Conservation (phyloP, 1,140 invertebrate species). For the Chymomyza costata region DNA sequence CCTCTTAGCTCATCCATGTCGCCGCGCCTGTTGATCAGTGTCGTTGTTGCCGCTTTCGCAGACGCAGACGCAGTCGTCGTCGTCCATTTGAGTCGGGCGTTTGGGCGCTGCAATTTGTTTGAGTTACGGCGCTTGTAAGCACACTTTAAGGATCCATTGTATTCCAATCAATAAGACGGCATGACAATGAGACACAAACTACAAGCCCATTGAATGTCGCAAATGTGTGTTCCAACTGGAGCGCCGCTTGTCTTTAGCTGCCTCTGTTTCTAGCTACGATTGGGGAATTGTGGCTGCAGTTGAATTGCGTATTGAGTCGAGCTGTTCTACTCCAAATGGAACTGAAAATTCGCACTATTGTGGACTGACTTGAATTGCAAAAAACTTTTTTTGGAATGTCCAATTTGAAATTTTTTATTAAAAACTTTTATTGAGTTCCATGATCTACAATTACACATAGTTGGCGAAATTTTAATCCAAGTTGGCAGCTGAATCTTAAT, state of each 20-base stretch:
- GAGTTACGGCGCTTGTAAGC: conserved; percentile 75
- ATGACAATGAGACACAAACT: conserved; percentile 61
- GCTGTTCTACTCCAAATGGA: too few species aligned
- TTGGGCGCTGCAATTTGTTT: conserved; percentile 74
- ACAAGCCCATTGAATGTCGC: conserved; percentile 44
- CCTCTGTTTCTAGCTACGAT: too few species aligned
- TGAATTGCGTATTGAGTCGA: too few species aligned
- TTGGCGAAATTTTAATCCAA: too few species aligned
- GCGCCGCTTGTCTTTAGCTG: conserved; percentile 45
- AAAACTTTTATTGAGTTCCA: too few species aligned
- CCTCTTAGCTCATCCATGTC: conserved; percentile 35
- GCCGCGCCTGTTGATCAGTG: conserved; percentile 66
- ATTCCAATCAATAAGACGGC: conserved; percentile 73
- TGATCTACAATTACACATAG: too few species aligned
- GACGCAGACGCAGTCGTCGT: conserved; percentile 16
- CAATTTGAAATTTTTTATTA: too few species aligned
- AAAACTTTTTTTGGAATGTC: too few species aligned
- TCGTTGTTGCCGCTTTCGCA: conserved; percentile 20
- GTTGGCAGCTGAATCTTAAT: too few species aligned
- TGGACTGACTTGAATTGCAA: too few species aligned
- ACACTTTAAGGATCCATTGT: conserved; percentile 76
- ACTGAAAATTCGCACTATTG: too few species aligned
- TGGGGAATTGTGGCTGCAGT: too few species aligned
- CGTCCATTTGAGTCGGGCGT: conserved; percentile 38
- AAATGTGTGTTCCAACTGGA: conserved; percentile 35